Conservation (phyloP, 2,888 invertebrate genomes). For the Mesoligia furuncula region DNA sequence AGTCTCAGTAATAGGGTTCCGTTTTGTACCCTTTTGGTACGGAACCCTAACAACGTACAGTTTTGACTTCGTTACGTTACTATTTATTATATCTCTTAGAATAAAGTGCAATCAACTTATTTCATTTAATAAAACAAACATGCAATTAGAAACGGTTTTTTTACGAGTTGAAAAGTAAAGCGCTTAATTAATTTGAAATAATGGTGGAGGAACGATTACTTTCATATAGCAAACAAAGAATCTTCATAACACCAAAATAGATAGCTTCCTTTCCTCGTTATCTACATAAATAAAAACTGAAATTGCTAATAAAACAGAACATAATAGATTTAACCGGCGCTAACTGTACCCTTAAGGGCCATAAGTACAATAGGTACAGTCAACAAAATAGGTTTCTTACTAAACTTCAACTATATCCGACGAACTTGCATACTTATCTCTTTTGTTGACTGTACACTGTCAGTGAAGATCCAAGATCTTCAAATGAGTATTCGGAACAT, state of each 20-base stretch:
- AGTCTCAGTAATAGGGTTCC: too few relatives aligned
- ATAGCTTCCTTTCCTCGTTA: not conserved
- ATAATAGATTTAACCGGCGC: constrained; percentile 37
- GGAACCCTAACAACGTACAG: too few relatives aligned
- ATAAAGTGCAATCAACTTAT: constrained; percentile 33
- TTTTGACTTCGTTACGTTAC: not conserved
- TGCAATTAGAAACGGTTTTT: not conserved
- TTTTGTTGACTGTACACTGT: not conserved
- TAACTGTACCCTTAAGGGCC: constrained; percentile 42
- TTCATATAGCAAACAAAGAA: not conserved
- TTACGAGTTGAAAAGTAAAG: constrained; percentile 5
- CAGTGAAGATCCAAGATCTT: constrained; percentile 54
- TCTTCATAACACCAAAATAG: not conserved
- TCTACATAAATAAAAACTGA: not conserved
- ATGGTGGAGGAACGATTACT: not conserved
- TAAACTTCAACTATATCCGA: too few relatives aligned
- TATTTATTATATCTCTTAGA: constrained; percentile 7
- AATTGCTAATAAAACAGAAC: constrained; percentile 13
- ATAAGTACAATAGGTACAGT: constrained; percentile 11
- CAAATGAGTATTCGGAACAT: constrained; percentile 49
- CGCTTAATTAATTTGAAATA: not conserved
- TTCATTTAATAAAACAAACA: constrained; percentile 16
- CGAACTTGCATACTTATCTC: too few relatives aligned
- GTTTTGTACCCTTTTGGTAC: too few relatives aligned
- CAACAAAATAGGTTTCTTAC: too few relatives aligned